Evolutionary conservation across 1,140 invertebrate species (phyloP), one percentile per base, ranked within the genome.

Genomic region (Oncopodura yosiiana): DNA sequence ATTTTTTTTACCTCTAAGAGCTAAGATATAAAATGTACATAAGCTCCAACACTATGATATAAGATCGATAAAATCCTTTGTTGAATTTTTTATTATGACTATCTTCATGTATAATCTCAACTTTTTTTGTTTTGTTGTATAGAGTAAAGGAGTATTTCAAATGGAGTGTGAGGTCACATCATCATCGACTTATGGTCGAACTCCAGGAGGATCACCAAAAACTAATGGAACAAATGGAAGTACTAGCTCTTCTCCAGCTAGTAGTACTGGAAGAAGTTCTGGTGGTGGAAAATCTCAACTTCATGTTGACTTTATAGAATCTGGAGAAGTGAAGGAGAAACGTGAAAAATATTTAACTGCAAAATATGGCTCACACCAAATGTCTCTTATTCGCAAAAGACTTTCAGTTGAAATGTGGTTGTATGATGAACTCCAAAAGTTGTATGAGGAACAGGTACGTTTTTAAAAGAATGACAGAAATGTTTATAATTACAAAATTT

Each of bases 341-440:
- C 74, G 87, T 30, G 88, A 94, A 71, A 93, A 94, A 73, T 95
- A 94, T 73, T 79, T 95, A 56, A 95, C 92, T 29, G 91, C 92
- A 57, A 95, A 95, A 71, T 96, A 95, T 68, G 91, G 91, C 50
- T 86, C 86, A 59, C 92, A 95, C 75, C 92, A 95, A 75, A 96
- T 95, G 92, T 87, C 83, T 66, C 79, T 95, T 57, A 96, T 96
- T 66, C 80, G 91, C 61, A 95, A 95, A 73, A 76, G 92, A 68
- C 75, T 95, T 52, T 84, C 86, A 11, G 92, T 95, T 9, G 93
- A 96, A 73, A 94, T 95, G 86, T 95, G 92, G 92, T 79, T 96
- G 37, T 94, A 92, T 71, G 91, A 95, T 68, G 84, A 94, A 71
- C 77, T 96, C 53, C 87, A 92, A 70, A 85, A 86, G 67, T 76